These are phyloP conservation scores for Siderastrea radians DNA, from an alignment of 92 coral and sea anemone species.

Conservation along the genomic window DNA sequence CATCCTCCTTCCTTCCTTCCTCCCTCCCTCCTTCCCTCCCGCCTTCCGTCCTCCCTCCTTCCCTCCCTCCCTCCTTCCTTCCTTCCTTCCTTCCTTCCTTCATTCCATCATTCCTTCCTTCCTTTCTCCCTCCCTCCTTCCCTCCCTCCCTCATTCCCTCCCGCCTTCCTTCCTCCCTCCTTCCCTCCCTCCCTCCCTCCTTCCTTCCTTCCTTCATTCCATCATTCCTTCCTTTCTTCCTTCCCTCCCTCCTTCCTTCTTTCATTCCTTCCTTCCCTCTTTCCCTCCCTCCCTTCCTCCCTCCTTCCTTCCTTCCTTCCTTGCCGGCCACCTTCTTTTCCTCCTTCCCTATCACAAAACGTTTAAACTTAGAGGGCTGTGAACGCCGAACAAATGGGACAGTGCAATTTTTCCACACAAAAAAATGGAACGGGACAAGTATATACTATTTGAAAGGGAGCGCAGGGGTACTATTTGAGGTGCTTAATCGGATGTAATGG, in stretches of 20 bases:
- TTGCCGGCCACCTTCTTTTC: too few species aligned
- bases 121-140: not conserved
- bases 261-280: not conserved
- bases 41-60: not conserved
- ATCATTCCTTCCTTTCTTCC: not conserved
- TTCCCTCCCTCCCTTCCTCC: not conserved
- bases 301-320: constrained; percentile 11
- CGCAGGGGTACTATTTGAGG: too few species aligned
- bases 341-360: too few species aligned
- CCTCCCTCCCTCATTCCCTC: too few species aligned
- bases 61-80: constrained; percentile 1
- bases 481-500: too few species aligned
- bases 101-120: not conserved
- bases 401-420: too few species aligned
- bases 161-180: not conserved
- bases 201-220: not conserved
- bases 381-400: too few species aligned
- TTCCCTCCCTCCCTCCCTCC: not conserved
- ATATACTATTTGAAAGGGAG: too few species aligned
- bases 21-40: not conserved
- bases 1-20: not conserved
- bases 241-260: not conserved
- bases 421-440: too few species aligned
- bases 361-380: too few species aligned
- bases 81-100: constrained; percentile 4